These are phyloP conservation scores for Clarias gariepinus DNA, from an alignment of 2,113 vertebrate species.

Conservation along the genomic window DNA sequence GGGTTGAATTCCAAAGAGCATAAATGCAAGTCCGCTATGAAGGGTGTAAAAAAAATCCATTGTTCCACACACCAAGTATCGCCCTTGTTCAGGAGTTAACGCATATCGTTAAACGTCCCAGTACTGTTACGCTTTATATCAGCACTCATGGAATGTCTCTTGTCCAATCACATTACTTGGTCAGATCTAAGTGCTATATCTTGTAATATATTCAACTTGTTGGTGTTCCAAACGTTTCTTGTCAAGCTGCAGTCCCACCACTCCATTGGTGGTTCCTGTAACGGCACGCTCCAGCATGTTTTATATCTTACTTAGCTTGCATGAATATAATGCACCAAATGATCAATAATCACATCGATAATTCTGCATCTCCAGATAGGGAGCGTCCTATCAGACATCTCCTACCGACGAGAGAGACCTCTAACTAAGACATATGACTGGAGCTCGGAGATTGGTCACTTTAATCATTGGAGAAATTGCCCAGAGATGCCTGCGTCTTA, in stretches of 20 bases:
- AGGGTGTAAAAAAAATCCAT: too few species aligned
- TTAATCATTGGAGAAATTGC: conserved; percentile 22
- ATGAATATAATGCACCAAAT: conserved; percentile 11
- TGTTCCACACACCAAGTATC: too few species aligned
- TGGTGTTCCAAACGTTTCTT: neutral
- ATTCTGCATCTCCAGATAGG: neutral
- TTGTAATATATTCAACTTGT: neutral
- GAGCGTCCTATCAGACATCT: neutral
- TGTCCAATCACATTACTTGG: too few species aligned
- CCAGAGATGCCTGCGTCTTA: neutral
- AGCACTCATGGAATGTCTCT: too few species aligned
- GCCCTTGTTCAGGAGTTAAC: too few species aligned
- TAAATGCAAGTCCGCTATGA: too few species aligned
- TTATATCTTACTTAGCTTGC: neutral
- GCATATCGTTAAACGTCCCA: too few species aligned
- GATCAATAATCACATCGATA: conserved; percentile 1
- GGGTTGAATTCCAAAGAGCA: too few species aligned
- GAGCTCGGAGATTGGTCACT: conserved; percentile 20
- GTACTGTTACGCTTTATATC: too few species aligned
- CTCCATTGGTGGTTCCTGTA: neutral
- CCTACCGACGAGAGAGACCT: neutral
- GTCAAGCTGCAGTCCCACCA: neutral
- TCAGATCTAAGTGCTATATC: too few species aligned
- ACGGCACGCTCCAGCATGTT: neutral
- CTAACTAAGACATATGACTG: conserved; percentile 19